Base-by-base conservation (phyloP, 2,888 invertebrate genomes). In the Dryobotodes eremita region DNA sequence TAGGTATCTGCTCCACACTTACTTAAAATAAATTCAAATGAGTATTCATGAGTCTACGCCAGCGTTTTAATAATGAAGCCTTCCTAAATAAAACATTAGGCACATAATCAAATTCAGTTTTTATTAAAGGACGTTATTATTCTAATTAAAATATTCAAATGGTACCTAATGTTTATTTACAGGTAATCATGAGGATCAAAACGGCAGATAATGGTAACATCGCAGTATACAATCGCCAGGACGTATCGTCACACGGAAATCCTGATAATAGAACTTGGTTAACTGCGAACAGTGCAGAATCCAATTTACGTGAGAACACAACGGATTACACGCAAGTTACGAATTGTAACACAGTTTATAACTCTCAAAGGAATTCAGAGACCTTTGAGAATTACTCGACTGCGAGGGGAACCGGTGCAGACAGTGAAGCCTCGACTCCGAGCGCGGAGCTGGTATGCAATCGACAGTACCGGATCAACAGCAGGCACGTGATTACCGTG, bases 121-220 rank as follows among this genome's bases (percentile, higher is more conserved):
- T 73, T 50, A 50, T 55, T 61, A 17, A 10, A 36, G n/a, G 13
- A 64, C 8, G 50, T 76, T 66, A 53, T 64, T 50, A 42, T 68
- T 57, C 7, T 36, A 20, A 26, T 64, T 48, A 15, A 64, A 31
- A 79, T 50, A 59, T 36, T 69, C 11, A 50, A 31, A 69, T n/a
- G 15, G 3, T 11, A 31, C 7, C 0, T 70, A n/a, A 31, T 61
- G 23, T 75, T 83, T 88, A 71, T 87, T 94, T 94, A 50, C 95
- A 96, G 96, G 90, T 92, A 94, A 95, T 86, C 91, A 96, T 96
- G 96, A 95, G 92, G 93, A 94, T 96, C 91, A 92, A 92, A 89
- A 90, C 87, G 79, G 88, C 83, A 92, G 94, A 95, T 83, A 96
- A 96, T 89, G 96, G 96, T 84, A 96, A 96, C 91, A 86, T 94